A percentile compares a stretch with the other conserved stretches of the same genome.
These are phyloP conservation scores for Lepidurus apus DNA, from an alignment of 1,140 invertebrate genomes.

Conservation along the genomic window DNA sequence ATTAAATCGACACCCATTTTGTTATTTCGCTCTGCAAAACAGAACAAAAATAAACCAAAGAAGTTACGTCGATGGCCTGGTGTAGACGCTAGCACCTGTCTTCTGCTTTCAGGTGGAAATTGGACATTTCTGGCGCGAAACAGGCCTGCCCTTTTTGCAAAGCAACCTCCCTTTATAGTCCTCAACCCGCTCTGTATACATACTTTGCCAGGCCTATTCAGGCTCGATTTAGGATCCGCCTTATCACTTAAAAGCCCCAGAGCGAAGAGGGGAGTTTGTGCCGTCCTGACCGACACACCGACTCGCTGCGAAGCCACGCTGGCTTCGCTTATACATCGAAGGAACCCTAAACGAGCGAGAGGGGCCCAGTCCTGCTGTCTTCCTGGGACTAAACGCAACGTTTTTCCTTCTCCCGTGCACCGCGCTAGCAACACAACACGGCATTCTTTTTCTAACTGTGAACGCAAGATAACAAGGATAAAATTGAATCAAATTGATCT, in stretches of 20 bases:
- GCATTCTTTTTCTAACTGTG: too few species aligned
- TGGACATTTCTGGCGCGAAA: neutral
- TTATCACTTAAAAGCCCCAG: neutral
- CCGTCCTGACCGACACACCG: neutral
- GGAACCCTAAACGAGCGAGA: neutral
- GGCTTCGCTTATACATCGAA: neutral
- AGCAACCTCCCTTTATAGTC: neutral
- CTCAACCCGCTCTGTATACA: neutral
- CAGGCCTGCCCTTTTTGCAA: neutral
- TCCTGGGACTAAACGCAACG: conserved; percentile 4
- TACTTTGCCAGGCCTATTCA: conserved; percentile 13
- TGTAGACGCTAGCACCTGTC: too few species aligned
- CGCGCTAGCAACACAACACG: neutral
- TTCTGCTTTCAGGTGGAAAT: too few species aligned
- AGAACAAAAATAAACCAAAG: too few species aligned
- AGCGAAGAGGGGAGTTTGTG: neutral
- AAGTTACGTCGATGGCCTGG: too few species aligned
- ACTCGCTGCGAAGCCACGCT: neutral
- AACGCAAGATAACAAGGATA: too few species aligned
- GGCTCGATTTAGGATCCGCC: neutral
- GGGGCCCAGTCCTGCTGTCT: neutral
- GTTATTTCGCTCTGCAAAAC: too few species aligned
- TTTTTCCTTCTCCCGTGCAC: neutral
- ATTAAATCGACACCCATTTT: too few species aligned
- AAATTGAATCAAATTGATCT: too few species aligned